A percentile compares a stretch with the other conserved stretches of the same genome.
Evolutionary conservation across 2,888 invertebrate genomes (phyloP).

Genomic region (Tetranychus piercei): DNA sequence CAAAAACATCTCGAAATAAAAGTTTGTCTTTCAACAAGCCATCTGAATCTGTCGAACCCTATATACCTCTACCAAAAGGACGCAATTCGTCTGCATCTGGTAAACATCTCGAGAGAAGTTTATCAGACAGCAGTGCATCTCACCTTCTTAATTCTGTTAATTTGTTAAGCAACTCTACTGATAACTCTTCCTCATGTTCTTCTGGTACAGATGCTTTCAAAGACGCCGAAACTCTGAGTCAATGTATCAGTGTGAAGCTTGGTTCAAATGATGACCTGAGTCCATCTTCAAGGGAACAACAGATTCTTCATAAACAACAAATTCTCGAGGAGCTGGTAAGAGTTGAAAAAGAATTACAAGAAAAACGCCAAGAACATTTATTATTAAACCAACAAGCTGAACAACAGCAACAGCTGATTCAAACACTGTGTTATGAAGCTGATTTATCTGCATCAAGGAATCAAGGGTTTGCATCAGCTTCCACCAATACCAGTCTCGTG

Average conservation of each 20-base stretch:
- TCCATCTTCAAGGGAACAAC: slow-evolving; percentile 37
- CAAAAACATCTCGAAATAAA: slow-evolving; percentile 20
- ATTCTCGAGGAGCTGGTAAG: slow-evolving; percentile 49
- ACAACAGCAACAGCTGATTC: slow-evolving; percentile 14
- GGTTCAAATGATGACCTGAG: slow-evolving; percentile 23
- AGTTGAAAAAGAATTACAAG: slow-evolving; percentile 48
- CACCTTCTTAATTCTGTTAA: not conserved
- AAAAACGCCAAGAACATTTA: slow-evolving; percentile 33
- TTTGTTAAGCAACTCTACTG: not conserved
- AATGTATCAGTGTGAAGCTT: slow-evolving; percentile 34
- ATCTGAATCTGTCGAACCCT: slow-evolving; percentile 16
- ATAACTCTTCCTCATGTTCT: not conserved
- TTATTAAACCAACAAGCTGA: slow-evolving; percentile 28
- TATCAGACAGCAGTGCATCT: slow-evolving; percentile 16
- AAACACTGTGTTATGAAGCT: slow-evolving; percentile 6
- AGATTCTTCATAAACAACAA: slow-evolving; percentile 48
- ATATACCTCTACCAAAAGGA: slow-evolving; percentile 16
- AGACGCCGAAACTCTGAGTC: slow-evolving; percentile 33
- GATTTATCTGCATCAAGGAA: not conserved
- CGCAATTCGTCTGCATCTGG: not conserved
- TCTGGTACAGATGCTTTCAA: slow-evolving; percentile 26
- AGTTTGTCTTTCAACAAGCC: slow-evolving; percentile 9
- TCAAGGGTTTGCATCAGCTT: not conserved
- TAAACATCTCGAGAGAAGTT: slow-evolving; percentile 16
- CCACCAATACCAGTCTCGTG: not conserved